These are phyloP conservation scores for Molossus molossus DNA, from an alignment of 2,797 vertebrate genomes.

Conservation along the genomic window DNA sequence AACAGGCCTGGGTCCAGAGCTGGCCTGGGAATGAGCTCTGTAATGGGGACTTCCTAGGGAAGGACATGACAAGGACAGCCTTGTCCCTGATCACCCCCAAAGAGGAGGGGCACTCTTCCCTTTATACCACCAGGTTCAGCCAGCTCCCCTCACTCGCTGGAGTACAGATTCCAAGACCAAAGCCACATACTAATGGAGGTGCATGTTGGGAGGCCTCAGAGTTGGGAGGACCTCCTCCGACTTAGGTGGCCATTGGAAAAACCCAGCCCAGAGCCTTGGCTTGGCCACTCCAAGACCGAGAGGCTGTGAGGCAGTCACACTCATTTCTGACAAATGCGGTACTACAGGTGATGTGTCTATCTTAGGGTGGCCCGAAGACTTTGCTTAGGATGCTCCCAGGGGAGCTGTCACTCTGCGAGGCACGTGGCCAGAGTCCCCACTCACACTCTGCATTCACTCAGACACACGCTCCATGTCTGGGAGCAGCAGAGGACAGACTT, in stretches of 20 bases:
- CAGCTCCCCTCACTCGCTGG: not conserved
- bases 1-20: slow-evolving; percentile 46
- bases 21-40: not conserved
- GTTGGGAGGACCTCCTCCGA: not conserved
- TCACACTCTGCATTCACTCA: not conserved
- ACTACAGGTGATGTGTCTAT: rapidly evolving
- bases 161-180: not conserved
- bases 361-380: not conserved
- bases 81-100: not conserved
- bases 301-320: not conserved
- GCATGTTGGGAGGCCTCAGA: not conserved
- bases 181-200: not conserved
- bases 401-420: not conserved
- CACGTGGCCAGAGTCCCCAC: not conserved
- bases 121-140: not conserved
- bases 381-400: not conserved
- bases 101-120: not conserved
- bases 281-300: not conserved
- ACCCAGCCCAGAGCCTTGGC: not conserved
- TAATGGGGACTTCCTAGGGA: not conserved
- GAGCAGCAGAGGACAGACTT: not conserved
- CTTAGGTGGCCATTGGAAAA: not conserved
- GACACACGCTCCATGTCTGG: not conserved
- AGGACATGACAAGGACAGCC: not conserved
- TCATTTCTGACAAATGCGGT: not conserved